Conservation (phyloP, 2,888 invertebrate genomes). For the Adineta ricciae region DNA sequence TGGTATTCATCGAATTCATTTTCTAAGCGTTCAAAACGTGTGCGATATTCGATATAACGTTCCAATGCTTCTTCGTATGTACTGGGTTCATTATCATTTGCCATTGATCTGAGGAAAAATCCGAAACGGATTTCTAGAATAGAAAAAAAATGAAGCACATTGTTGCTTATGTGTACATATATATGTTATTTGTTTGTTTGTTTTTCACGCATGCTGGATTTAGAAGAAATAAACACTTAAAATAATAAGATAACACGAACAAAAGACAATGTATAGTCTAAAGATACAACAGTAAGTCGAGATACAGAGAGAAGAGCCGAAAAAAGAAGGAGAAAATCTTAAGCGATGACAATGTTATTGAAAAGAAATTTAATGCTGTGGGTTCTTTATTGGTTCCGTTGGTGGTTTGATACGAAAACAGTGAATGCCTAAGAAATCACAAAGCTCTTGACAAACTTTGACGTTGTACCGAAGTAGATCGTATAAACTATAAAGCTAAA, state of each 20-base stretch:
- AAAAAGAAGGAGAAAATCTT: no score
- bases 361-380: neutral
- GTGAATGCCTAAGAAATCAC: slow-evolving; percentile 30
- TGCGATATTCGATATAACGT: slow-evolving; percentile 40
- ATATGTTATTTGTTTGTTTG: neutral
- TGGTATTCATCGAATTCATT: slow-evolving; percentile 86
- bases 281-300: neutral
- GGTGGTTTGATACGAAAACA: slow-evolving; percentile 15
- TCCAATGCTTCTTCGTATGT: slow-evolving; percentile 1
- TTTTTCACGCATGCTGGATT: neutral
- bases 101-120: neutral
- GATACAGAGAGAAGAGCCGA: neutral
- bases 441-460: slow-evolving; percentile 34
- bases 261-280: neutral
- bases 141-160: neutral
- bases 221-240: neutral
- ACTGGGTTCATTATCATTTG: neutral
- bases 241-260: neutral
- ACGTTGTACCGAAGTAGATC: slow-evolving; percentile 32
- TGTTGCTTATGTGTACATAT: neutral
- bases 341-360: neutral
- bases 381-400: neutral
- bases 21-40: slow-evolving; percentile 65
- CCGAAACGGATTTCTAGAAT: neutral
- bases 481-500: slow-evolving; percentile 14